Conservation (phyloP, 2,113 vertebrate genomes). For the Microcebus tavaratra region DNA sequence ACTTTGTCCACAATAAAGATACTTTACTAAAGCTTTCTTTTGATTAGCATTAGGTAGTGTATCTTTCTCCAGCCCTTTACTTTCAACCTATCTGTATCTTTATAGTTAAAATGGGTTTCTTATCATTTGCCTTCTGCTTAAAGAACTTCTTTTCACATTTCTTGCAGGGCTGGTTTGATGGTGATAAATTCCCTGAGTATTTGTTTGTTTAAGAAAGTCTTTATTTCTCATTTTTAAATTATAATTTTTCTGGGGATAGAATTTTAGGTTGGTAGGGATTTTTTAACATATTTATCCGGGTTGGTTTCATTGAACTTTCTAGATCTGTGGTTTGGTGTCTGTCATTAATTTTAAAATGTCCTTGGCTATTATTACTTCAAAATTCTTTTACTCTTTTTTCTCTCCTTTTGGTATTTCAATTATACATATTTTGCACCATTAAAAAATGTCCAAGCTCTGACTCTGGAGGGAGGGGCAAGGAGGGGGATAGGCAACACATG, state of each 20-base stretch:
- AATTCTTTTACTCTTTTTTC: background rate
- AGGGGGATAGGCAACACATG: no score
- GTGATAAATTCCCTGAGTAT: background rate
- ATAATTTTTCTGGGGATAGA: background rate
- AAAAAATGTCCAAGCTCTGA: background rate
- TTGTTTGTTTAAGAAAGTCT: background rate
- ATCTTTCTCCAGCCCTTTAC: background rate
- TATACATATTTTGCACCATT: background rate
- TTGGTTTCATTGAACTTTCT: background rate
- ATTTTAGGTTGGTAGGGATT: background rate
- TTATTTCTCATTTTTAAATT: background rate
- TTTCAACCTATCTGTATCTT: background rate
- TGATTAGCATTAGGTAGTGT: background rate
- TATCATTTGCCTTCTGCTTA: background rate
- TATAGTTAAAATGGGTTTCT: background rate
- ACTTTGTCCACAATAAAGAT: no score
- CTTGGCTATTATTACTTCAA: background rate
- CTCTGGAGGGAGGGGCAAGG: no score
- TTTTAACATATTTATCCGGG: background rate
- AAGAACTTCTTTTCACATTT: background rate
- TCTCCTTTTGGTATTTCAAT: background rate
- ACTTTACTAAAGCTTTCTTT: background rate
- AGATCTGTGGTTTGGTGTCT: background rate
- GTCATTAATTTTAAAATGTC: background rate
- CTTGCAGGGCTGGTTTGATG: background rate